Percentiles rank a stretch among this genome's conserved stretches.
These are phyloP conservation scores for Epizoanthus fatuus DNA, from an alignment of 92 coral and sea anemone species.

Conservation along the genomic window DNA sequence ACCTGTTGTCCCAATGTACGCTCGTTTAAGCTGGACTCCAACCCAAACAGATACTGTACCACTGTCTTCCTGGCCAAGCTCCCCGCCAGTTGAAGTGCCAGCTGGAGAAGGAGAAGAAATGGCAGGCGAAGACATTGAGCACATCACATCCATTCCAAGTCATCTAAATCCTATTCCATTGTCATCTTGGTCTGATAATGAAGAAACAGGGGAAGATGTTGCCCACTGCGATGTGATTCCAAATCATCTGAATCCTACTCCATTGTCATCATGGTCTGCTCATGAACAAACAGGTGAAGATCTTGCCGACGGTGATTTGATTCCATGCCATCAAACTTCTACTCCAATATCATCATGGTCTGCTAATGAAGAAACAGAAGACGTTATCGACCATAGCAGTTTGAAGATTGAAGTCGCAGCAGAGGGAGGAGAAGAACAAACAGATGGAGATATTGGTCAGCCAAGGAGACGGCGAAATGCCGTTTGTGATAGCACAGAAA, in stretches of 20 bases:
- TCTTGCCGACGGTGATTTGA: not conserved
- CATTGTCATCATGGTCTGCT: fast-evolving
- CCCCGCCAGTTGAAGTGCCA: not conserved
- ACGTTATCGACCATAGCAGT: no score
- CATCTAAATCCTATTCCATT: not conserved
- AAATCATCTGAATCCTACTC: not conserved
- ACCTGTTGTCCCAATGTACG: no score
- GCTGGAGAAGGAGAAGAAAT: not conserved
- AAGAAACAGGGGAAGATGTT: no score
- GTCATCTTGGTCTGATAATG: no score
- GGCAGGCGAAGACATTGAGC: not conserved
- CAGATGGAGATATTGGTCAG: not conserved
- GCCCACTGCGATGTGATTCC: no score
- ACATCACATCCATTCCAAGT: no score
- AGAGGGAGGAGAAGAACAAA: not conserved
- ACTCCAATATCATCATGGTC: not conserved
- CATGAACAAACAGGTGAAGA: no score
- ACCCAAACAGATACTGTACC: no score
- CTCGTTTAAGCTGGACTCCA: no score
- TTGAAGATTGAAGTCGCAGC: not conserved
- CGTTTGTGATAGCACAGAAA: not conserved
- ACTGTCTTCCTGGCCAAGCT: no score
- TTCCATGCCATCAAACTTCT: not conserved
- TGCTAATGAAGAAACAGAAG: no score
- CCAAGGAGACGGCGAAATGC: not conserved